Percentiles rank a stretch among this genome's conserved stretches.
Conservation (phyloP, 1,140 invertebrate genomes). For the Drosophila parabipectinata region DNA sequence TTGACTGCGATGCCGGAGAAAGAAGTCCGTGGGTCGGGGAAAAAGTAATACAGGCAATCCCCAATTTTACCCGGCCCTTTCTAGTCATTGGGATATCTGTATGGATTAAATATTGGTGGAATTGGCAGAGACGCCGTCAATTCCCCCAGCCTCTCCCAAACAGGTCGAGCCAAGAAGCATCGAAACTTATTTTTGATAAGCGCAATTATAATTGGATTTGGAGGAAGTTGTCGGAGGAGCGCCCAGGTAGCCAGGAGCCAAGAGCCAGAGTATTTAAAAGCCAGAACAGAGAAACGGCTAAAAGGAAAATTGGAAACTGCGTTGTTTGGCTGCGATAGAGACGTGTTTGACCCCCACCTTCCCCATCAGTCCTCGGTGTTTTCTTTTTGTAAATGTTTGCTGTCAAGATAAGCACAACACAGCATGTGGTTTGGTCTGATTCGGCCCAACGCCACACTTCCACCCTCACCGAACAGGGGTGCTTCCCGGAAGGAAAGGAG, state of each 20-base stretch:
- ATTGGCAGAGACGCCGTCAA: conserved; percentile 65
- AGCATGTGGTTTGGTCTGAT: conserved; percentile 67
- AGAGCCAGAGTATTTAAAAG: conserved; percentile 74
- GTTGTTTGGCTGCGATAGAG: conserved; percentile 46
- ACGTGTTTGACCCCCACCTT: conserved; percentile 19
- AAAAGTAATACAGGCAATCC: conserved; percentile 44
- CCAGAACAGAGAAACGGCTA: conserved; percentile 28
- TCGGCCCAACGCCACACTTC: conserved; percentile 14
- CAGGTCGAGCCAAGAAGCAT: conserved; percentile 60
- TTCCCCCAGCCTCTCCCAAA: conserved; percentile 14
- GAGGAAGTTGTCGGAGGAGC: conserved; percentile 61
- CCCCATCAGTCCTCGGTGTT: conserved; percentile 13
- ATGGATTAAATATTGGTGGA: conserved; percentile 83
- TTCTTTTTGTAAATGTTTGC: conserved; percentile 80
- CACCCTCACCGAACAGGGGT: background rate
- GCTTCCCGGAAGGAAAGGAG: conserved; percentile 12
- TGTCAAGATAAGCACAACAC: conserved; percentile 78
- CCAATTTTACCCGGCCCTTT: background rate
- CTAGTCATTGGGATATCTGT: conserved; percentile 72
- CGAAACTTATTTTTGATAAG: conserved; percentile 84
- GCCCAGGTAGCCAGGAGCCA: conserved; percentile 32
- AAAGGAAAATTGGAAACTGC: conserved; percentile 73
- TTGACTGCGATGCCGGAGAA: conserved; percentile 63
- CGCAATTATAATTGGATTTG: conserved; percentile 84
- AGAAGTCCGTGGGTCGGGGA: conserved; percentile 43